These are phyloP conservation scores for Lagria hirta DNA, from an alignment of 2,888 invertebrate species.

Conservation along the genomic window DNA sequence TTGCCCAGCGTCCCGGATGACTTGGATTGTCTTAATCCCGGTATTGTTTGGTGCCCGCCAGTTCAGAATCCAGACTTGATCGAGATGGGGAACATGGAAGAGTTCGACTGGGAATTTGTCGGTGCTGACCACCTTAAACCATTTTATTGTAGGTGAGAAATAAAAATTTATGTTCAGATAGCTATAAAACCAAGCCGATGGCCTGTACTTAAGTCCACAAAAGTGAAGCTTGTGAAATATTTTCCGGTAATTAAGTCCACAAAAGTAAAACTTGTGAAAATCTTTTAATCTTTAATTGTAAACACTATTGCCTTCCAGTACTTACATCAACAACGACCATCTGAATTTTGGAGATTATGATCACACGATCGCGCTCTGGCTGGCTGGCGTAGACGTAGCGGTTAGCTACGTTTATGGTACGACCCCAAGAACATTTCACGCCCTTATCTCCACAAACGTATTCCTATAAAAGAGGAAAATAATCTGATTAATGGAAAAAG, in stretches of 20 bases:
- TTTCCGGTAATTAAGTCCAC: background rate
- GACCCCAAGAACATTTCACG: constrained; percentile 70
- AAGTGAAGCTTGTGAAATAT: background rate
- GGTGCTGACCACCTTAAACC: constrained; percentile 62
- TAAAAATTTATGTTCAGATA: background rate
- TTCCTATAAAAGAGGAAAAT: constrained; percentile 56
- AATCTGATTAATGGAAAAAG: constrained; percentile 1
- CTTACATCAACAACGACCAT: constrained; percentile 69
- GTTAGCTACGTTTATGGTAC: constrained; percentile 70
- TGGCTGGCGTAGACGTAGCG: constrained; percentile 73
- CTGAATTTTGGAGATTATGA: constrained; percentile 71
- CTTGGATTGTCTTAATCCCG: constrained; percentile 67
- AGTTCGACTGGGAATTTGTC: constrained; percentile 72
- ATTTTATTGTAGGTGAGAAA: too few relatives aligned
- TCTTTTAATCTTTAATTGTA: too few relatives aligned
- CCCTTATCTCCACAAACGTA: constrained; percentile 72
- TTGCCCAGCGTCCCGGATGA: constrained; percentile 70
- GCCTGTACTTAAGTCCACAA: too few relatives aligned
- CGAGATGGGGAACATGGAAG: constrained; percentile 68
- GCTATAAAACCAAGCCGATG: too few relatives aligned
- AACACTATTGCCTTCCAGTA: too few relatives aligned
- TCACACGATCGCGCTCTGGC: constrained; percentile 67
- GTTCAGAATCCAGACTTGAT: constrained; percentile 75
- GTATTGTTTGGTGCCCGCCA: constrained; percentile 63
- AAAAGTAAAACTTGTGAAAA: background rate